Evolutionary conservation across 2,888 invertebrate genomes (phyloP).

Genomic region (Pyrochroa serraticornis): DNA sequence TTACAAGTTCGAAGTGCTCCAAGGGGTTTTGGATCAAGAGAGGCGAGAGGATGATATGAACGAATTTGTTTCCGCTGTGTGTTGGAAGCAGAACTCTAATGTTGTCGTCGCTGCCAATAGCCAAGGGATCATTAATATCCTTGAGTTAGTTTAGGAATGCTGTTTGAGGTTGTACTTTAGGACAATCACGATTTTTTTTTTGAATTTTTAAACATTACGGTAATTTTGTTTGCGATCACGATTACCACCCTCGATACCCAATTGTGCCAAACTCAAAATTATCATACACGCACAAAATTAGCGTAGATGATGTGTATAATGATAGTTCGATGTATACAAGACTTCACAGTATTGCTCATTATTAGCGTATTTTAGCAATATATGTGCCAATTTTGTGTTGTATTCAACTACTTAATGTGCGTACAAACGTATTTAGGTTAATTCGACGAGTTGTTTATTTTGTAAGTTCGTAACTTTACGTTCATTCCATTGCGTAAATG

Average conservation of each 20-base stretch:
- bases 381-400: conserved; percentile 38
- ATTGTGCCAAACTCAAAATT: conserved; percentile 28
- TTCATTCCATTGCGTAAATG: conserved; percentile 18
- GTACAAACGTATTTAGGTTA: not conserved
- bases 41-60: conserved; percentile 84
- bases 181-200: conserved; percentile 19
- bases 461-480: conserved; percentile 3
- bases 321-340: conserved; percentile 30
- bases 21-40: conserved; percentile 77
- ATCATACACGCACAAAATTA: conserved; percentile 27
- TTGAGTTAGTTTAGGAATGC: conserved; percentile 69
- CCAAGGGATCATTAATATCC: conserved; percentile 89
- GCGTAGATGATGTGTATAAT: conserved; percentile 6
- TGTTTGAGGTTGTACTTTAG: conserved; percentile 2
- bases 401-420: conserved; percentile 16
- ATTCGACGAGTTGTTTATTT: conserved; percentile 15
- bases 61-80: conserved; percentile 95
- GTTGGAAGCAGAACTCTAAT: conserved; percentile 86
- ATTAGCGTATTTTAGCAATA: conserved; percentile 35
- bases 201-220: not conserved
- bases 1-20: conserved; percentile 84
- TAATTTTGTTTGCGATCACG: not conserved
- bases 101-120: conserved; percentile 92
- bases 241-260: conserved; percentile 11
- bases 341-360: conserved; percentile 30